Evolutionary conservation across 2,888 invertebrate genomes (phyloP), one percentile per base, ranked within the genome.

Genomic region (Hypena proboscidalis): DNA sequence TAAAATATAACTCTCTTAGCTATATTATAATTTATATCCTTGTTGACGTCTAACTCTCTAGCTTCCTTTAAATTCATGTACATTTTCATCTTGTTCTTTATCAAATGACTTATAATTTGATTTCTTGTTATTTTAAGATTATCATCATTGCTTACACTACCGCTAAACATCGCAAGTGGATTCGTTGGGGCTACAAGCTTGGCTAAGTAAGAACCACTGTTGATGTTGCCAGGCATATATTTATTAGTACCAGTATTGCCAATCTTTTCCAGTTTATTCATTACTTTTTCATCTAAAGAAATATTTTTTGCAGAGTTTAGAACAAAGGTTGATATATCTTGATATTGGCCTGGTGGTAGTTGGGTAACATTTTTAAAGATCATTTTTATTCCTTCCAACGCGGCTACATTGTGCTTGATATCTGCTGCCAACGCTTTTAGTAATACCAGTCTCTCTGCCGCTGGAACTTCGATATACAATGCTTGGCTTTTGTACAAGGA

Each of bases 31-130:
- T 74, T 80, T 0, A 83, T 50, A 51, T 85, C 80, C 14, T 69
- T 45, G 3, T 41, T 59, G 0, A 62, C 32, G 54, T 77, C 61
- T 4, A 21, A 13, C 0, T 58, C 64, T 33, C 59, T 59, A 0
- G 58, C 52, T 45, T 83, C 77, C 65, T 82, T 85, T 1, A 69
- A 49, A 46, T 67, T 74, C 9, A 87, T 49, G 41, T 79, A 88
- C 1, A 69, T 37, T 22, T 65, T 47, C 26, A 87, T 64, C 13
- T 85, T 78, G 49, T 86, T 88, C 47, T 64, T 80, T 4, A 90
- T 87, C 1, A 90, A 47, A 39, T 85, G 85, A 44, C 74, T 80
- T 4, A 87, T 50, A n/a, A 88, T 71, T 63, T 82, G 74, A 34
- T 81, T 74, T 64, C 80, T 80, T 0, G 75, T 71, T 14, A 86